These are phyloP conservation scores for Eutolmus rufibarbis DNA, from an alignment of 2,888 invertebrate species.

Conservation along the genomic window DNA sequence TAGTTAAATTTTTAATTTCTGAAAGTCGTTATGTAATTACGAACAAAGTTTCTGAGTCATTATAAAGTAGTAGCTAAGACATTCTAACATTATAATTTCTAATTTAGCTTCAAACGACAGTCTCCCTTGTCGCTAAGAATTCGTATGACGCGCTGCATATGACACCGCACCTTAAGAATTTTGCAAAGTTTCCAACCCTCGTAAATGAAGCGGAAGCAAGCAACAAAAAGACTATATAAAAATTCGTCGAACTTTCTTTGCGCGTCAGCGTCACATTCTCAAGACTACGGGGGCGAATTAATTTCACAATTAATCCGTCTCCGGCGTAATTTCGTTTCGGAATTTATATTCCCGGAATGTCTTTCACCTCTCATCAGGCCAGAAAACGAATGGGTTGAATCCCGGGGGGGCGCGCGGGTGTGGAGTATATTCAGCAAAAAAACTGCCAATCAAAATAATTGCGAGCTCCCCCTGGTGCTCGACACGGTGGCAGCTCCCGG, in stretches of 20 bases:
- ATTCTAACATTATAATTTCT: no score
- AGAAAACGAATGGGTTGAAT: not conserved
- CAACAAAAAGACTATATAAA: not conserved
- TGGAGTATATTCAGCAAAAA: not conserved
- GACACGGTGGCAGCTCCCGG: not conserved
- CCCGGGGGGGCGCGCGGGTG: not conserved
- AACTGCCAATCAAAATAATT: slow-evolving; percentile 36
- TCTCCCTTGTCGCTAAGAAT: not conserved
- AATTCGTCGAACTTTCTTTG: not conserved
- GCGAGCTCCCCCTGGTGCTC: not conserved
- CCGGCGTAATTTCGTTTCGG: not conserved
- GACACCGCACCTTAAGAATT: not conserved
- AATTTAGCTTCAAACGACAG: not conserved
- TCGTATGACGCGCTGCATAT: not conserved
- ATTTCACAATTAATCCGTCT: slow-evolving; percentile 25
- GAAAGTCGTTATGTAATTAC: no score
- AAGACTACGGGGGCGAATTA: not conserved
- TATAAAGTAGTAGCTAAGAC: no score
- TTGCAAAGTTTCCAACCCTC: not conserved
- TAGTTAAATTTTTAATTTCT: no score
- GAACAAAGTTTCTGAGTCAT: no score
- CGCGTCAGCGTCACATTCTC: not conserved
- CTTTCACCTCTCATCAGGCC: not conserved
- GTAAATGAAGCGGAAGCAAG: not conserved
- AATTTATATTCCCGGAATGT: not conserved